These are phyloP conservation scores for Ctenopoma kingsleyae DNA, from an alignment of 2,797 vertebrate genomes.

Conservation along the genomic window DNA sequence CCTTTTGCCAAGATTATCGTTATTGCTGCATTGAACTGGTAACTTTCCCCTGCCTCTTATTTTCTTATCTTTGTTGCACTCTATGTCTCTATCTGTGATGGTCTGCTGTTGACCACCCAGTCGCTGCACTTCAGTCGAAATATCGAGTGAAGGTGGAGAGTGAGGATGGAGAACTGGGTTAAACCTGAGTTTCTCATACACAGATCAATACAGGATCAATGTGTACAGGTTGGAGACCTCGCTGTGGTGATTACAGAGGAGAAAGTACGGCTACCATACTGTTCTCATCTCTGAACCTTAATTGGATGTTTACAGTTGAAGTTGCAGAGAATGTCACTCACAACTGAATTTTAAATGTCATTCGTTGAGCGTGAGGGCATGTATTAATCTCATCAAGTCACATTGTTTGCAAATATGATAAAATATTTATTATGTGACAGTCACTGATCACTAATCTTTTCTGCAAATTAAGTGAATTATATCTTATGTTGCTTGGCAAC, in stretches of 20 bases:
- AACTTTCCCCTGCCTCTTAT: background rate
- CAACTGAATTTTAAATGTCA: conserved; percentile 28
- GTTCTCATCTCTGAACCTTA: conserved; percentile 55
- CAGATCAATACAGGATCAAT: conserved; percentile 80
- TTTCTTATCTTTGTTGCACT: conserved; percentile 19
- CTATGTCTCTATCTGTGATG: conserved; percentile 37
- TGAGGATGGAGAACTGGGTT: conserved; percentile 62
- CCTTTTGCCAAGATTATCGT: conserved; percentile 22
- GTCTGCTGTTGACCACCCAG: conserved; percentile 47
- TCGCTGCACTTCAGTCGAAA: conserved; percentile 58
- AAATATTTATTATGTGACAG: background rate
- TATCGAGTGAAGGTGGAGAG: conserved; percentile 68
- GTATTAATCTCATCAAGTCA: conserved; percentile 14
- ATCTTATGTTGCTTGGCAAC: background rate
- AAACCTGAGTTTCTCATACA: conserved; percentile 78
- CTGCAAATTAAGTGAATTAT: background rate
- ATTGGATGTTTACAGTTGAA: conserved; percentile 64
- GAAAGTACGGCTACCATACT: conserved; percentile 44
- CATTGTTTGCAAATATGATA: background rate
- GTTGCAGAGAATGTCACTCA: conserved; percentile 29
- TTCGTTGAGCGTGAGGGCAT: conserved; percentile 10
- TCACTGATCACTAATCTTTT: background rate
- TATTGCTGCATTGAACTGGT: conserved; percentile 10
- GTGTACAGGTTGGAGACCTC: conserved; percentile 77
- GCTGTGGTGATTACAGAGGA: conserved; percentile 73